Percentiles rank a stretch among this genome's conserved stretches.
Evolutionary conservation across 2,113 vertebrate genomes (phyloP).

Genomic region (Setophaga coronata): DNA sequence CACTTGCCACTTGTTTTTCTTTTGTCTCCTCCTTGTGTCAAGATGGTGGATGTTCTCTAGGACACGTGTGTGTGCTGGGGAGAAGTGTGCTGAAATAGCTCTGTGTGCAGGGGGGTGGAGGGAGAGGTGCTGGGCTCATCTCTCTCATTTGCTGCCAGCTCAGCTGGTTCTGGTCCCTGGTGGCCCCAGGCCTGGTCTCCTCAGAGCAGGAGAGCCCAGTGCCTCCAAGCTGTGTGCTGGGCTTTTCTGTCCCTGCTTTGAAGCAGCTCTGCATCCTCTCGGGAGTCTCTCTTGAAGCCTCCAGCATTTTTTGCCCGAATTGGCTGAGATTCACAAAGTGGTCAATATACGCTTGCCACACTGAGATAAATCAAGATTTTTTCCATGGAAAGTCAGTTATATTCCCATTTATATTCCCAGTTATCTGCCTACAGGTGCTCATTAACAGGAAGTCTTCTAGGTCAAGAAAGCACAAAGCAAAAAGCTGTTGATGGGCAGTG

Average conservation of each 20-base stretch:
- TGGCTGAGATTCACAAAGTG: neutral
- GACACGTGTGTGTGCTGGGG: accelerated
- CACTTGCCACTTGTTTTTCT: neutral
- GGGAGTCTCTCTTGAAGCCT: neutral
- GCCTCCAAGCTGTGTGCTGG: neutral
- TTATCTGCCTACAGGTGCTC: neutral
- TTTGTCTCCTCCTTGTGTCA: neutral
- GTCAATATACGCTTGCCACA: neutral
- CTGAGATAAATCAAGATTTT: neutral
- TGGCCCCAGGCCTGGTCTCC: neutral
- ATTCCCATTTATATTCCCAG: neutral
- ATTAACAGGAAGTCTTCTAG: neutral
- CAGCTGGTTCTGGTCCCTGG: neutral
- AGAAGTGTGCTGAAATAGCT: neutral
- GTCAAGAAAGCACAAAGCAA: neutral
- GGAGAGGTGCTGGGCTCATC: neutral
- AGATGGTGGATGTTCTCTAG: neutral
- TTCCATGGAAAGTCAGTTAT: neutral
- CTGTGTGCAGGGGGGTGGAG: accelerated
- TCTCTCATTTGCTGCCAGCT: neutral
- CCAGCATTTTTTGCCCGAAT: neutral
- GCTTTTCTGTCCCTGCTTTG: neutral
- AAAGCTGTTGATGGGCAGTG: neutral
- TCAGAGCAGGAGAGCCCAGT: neutral
- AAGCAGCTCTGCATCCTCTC: neutral